These are phyloP conservation scores for Geotrypetes seraphini DNA, from an alignment of 2,797 vertebrate genomes.

Conservation along the genomic window DNA sequence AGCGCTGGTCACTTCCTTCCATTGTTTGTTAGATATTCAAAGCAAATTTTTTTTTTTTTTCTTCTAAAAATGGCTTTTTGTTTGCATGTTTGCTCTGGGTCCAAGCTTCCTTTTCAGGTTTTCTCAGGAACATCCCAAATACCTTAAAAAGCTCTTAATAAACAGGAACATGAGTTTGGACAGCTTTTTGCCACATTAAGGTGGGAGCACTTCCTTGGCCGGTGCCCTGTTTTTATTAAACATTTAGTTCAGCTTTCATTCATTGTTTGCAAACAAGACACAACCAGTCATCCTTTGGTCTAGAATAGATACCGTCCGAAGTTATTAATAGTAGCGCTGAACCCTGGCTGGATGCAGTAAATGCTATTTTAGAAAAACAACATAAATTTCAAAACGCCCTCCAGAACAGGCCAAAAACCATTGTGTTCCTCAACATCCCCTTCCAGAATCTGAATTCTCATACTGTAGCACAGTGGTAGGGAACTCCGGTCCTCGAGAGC, in stretches of 20 bases:
- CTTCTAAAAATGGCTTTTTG: constrained; percentile 82
- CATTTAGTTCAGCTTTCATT: constrained; percentile 27
- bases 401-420: too few relatives aligned
- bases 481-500: too few relatives aligned
- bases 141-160: constrained; percentile 52
- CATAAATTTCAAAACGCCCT: too few relatives aligned
- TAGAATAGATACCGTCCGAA: too few relatives aligned
- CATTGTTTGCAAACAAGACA: constrained; percentile 23
- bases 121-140: constrained; percentile 39
- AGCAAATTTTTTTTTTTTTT: constrained; percentile 46
- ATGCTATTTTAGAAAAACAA: too few relatives aligned
- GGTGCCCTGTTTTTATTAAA: constrained; percentile 17
- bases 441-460: too few relatives aligned
- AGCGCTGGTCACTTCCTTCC: constrained; percentile 71
- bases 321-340: too few relatives aligned
- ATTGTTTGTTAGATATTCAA: constrained; percentile 68
- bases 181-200: constrained; percentile 8
- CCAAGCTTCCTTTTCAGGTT: constrained; percentile 59
- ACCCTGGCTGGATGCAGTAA: too few relatives aligned
- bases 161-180: constrained; percentile 25
- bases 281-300: constrained; percentile 22
- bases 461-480: too few relatives aligned
- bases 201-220: constrained; percentile 22
- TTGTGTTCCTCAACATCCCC: too few relatives aligned
- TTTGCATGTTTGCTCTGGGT: constrained; percentile 67